phyloP scores from a whole-genome alignment of 30 jellyfish, hydroid and myxozoan genomes.

The Pseudorhiza aurosa region DNA sequence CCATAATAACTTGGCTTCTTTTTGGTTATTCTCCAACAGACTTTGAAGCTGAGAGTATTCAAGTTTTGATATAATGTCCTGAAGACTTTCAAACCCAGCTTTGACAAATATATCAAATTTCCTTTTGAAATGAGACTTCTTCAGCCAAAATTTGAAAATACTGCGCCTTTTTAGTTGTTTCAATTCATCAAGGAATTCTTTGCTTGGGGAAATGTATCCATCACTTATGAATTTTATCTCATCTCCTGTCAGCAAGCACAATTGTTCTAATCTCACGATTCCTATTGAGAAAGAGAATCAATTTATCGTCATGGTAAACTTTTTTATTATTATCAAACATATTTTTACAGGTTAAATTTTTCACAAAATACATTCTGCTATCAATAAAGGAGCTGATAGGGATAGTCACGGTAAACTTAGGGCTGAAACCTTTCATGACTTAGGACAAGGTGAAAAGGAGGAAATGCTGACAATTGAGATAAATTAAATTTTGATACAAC shows the following conservation, averaged over 20 bases:
- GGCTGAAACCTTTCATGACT: too few relatives aligned
- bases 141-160: conserved; percentile 40
- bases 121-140: neutral
- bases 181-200: neutral
- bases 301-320: too few relatives aligned
- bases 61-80: neutral
- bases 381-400: too few relatives aligned
- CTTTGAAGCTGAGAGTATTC: neutral
- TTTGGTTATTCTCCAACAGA: neutral
- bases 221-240: conserved; percentile 24
- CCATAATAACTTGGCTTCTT: conserved; percentile 15
- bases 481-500: too few relatives aligned
- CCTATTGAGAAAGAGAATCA: conserved; percentile 22
- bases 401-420: too few relatives aligned
- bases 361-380: too few relatives aligned
- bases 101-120: neutral
- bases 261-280: conserved; percentile 15
- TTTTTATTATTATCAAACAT: too few relatives aligned
- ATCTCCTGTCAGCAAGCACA: conserved; percentile 47
- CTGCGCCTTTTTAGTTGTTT: conserved; percentile 4
- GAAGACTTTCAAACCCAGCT: conserved; percentile 24
- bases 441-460: too few relatives aligned
- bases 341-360: too few relatives aligned
- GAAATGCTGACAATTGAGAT: too few relatives aligned
- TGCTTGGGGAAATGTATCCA: neutral